Evolutionary conservation across 2,113 vertebrate species (phyloP).

Genomic region (Centropristis striata): DNA sequence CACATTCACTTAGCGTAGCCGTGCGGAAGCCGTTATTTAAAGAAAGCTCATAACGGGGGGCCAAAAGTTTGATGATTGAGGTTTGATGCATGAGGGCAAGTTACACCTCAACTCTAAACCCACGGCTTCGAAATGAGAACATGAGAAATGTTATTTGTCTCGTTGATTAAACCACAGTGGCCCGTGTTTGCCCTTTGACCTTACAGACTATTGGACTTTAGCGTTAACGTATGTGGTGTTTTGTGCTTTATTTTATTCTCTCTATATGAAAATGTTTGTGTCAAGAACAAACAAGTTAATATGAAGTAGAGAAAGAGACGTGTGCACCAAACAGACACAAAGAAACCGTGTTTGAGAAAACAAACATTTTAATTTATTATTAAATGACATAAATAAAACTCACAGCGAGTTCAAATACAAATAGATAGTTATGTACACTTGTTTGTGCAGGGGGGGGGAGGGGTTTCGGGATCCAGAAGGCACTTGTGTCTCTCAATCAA

Average conservation of each 20-base stretch:
- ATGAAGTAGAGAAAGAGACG: not conserved
- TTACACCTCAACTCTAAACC: not conserved
- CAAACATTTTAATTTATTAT: conserved; percentile 86
- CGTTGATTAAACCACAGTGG: not conserved
- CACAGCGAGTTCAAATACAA: conserved; percentile 80
- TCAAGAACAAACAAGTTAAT: not conserved
- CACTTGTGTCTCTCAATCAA: conserved; percentile 57
- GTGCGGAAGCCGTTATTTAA: conserved; percentile 49
- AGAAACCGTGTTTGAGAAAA: conserved; percentile 62
- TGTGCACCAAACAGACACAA: not conserved
- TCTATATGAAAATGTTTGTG: not conserved
- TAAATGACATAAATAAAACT: conserved; percentile 88
- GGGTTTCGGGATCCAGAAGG: conserved; percentile 50
- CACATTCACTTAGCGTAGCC: conserved; percentile 51
- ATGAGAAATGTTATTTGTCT: not conserved
- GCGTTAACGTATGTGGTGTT: not conserved
- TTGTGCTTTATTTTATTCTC: not conserved
- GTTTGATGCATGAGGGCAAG: conserved; percentile 19
- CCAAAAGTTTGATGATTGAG: conserved; percentile 4
- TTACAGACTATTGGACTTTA: not conserved
- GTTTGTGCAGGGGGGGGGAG: conserved; percentile 33
- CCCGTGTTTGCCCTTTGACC: conserved; percentile 22
- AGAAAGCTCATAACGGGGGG: conserved; percentile 3
- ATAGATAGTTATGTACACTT: conserved; percentile 85
- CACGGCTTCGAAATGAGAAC: not conserved